Base-by-base conservation (phyloP, 2,888 invertebrate species). In the Autographa pulchrina region DNA sequence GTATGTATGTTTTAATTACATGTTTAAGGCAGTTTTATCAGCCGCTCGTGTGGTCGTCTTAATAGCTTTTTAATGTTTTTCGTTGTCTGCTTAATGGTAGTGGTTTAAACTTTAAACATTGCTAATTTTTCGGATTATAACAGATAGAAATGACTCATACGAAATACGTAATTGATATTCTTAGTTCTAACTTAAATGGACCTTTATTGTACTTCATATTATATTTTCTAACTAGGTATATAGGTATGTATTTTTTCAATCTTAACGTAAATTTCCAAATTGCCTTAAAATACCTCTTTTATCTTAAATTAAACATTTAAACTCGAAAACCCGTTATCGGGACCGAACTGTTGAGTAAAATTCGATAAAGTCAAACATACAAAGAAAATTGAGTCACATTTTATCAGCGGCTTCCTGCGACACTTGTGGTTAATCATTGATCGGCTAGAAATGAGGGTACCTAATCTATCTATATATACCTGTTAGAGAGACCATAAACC, bases 381-480 rank as follows among this genome's bases (percentile, higher is more conserved):
- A 89, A 88, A 88, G 86, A 83, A 84, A 82, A 81, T 84, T 91
- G 90, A 91, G 85, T 92, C 92, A 56, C 25, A 90, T 80, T 80
- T 78, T 92, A 91, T 92, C 90, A 83, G 81, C 64, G 76, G 80
- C 86, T 91, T 92, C 91, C 91, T 89, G 83, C 64, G 86, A 73
- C 82, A 83, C 78, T 77, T 71, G 77, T 70, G 80, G 78, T 78
- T 82, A 84, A 89, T 87, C 88, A 84, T 86, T 88, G 87, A 89
- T 90, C 85, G 80, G 38, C 66, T 84, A 87, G 89, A 89, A 90
- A 90, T 90, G 90, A 87, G 90, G 89, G 86, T 90, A 88, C 85
- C 79, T 84, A 83, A 83, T 82, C 82, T 83, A 81, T 67, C 70
- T 78, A 72, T 72, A 76, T 77, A 74, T 82, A 84, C 84, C 85